These are phyloP conservation scores for Drosophila pandora DNA, from an alignment of 1,140 invertebrate species.

Conservation along the genomic window DNA sequence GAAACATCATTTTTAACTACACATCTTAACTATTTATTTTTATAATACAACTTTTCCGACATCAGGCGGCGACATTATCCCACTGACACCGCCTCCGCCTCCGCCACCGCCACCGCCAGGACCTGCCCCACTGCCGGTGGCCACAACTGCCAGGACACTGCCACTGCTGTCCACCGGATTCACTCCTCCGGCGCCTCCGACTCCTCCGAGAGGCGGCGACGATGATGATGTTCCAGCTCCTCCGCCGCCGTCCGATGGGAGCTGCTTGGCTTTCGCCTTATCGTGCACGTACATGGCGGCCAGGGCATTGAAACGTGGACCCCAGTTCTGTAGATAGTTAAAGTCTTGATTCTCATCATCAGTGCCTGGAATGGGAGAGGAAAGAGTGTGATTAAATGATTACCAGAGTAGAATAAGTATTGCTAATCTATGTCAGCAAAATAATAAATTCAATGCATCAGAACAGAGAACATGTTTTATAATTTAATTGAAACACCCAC, in stretches of 20 bases:
- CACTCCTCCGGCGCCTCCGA: constrained; percentile 1
- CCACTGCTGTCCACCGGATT: constrained; percentile 23
- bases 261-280: constrained; percentile 69
- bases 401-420: constrained; percentile 7
- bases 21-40: constrained; percentile 74
- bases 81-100: constrained; percentile 25
- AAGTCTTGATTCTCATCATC: constrained; percentile 98
- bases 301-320: constrained; percentile 97
- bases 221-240: constrained; percentile 38
- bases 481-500: constrained; percentile 84
- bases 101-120: constrained; percentile 56
- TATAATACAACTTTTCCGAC: constrained; percentile 77
- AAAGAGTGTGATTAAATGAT: constrained; percentile 1
- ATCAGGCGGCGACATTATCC: constrained; percentile 22
- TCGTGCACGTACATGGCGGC: constrained; percentile 97
- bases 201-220: constrained; percentile 10
- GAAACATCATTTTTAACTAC: constrained; percentile 72
- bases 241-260: constrained; percentile 26
- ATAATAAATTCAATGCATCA: no score
- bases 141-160: constrained; percentile 53
- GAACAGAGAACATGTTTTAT: no score
- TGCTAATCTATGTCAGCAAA: no score
- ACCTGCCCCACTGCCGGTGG: constrained; percentile 23
- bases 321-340: constrained; percentile 98
- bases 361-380: constrained; percentile 87